Conservation (phyloP, 2,888 invertebrate species). For the Parascotia fuliginaria region DNA sequence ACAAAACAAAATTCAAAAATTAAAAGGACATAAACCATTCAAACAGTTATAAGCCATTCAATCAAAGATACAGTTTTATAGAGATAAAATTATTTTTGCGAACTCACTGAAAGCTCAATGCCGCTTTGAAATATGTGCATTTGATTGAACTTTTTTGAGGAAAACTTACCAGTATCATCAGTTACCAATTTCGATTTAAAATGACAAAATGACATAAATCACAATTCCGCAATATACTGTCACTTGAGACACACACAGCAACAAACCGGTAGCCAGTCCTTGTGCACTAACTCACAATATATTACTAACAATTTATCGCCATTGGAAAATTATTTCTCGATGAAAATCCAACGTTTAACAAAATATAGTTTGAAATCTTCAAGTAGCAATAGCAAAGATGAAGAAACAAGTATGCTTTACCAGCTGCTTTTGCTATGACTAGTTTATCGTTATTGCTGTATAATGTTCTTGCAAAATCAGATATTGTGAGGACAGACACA, state of each 20-base stretch:
- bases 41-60: too few relatives aligned
- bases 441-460: conserved; percentile 55
- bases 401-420: conserved; percentile 10
- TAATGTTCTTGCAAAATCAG: conserved; percentile 50
- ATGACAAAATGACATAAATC: neutral
- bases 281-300: conserved; percentile 56
- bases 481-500: conserved; percentile 31
- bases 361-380: conserved; percentile 39
- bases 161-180: neutral
- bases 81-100: too few relatives aligned
- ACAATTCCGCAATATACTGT: conserved; percentile 3
- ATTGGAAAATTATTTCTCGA: conserved; percentile 68
- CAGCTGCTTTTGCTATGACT: conserved; percentile 19
- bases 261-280: conserved; percentile 59
- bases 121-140: neutral
- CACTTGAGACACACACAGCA: conserved; percentile 33
- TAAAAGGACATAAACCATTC: neutral
- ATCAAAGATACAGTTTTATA: too few relatives aligned
- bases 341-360: conserved; percentile 56
- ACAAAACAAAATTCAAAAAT: too few relatives aligned
- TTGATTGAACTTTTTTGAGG: neutral
- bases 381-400: conserved; percentile 19
- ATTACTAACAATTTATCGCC: conserved; percentile 68
- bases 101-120: neutral
- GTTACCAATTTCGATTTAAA: neutral